phyloP scores from a whole-genome alignment of 2,113 vertebrate species.

The Gopherus flavomarginatus region DNA sequence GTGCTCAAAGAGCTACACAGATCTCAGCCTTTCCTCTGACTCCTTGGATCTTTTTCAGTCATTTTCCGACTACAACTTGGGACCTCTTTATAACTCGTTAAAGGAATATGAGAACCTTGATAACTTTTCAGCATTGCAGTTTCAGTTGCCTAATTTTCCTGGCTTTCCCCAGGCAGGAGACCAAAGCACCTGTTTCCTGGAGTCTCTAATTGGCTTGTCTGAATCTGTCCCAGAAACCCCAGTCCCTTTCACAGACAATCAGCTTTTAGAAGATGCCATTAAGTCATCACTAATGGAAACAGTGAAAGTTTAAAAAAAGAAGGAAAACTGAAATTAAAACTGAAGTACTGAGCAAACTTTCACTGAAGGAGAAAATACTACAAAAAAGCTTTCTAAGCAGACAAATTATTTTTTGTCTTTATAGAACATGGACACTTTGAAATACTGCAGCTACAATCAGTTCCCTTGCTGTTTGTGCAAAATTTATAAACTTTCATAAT shows the following conservation, averaged over 20 bases:
- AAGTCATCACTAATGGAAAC: constrained; percentile 91
- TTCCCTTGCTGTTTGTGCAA: constrained; percentile 71
- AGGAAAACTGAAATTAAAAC: fast-evolving
- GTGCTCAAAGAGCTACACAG: constrained; percentile 86
- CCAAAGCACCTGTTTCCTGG: constrained; percentile 88
- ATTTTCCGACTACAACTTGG: constrained; percentile 91
- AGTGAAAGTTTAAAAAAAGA: constrained; percentile 84
- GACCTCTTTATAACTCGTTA: constrained; percentile 91
- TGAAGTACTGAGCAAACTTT: background rate
- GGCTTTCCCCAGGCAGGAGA: constrained; percentile 84
- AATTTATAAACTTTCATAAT: constrained; percentile 49
- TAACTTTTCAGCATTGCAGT: constrained; percentile 84
- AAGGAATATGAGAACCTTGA: constrained; percentile 91
- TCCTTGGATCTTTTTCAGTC: constrained; percentile 94
- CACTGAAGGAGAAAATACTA: background rate
- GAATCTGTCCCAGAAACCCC: constrained; percentile 90
- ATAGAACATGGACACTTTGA: constrained; percentile 57
- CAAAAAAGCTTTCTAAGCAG: constrained; percentile 45
- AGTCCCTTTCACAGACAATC: constrained; percentile 90
- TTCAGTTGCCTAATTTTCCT: constrained; percentile 88
- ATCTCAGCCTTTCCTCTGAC: constrained; percentile 94
- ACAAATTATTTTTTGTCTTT: constrained; percentile 71
- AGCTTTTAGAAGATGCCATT: constrained; percentile 92
- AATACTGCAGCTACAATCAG: constrained; percentile 74
- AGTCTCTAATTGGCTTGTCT: constrained; percentile 91